Percentiles rank a stretch among this genome's conserved stretches.
Evolutionary conservation across 1,140 invertebrate species (phyloP).

Genomic region (Platyscapa corneri): DNA sequence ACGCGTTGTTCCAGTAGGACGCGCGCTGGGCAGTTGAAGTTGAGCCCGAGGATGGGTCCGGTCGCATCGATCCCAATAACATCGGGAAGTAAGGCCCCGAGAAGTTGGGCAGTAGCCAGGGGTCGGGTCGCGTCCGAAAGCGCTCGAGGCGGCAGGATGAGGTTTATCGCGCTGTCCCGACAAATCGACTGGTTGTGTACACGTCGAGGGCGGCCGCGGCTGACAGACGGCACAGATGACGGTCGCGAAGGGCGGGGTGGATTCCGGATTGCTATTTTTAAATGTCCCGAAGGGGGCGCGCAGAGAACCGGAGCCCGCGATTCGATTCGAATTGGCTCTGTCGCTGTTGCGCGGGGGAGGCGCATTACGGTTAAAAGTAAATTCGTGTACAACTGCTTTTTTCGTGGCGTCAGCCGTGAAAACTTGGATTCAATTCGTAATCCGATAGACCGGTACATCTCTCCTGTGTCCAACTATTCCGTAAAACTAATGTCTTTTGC

Average conservation of each 20-base stretch:
- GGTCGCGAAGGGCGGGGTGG: neutral
- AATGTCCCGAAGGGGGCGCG: neutral
- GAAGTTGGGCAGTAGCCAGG: no score
- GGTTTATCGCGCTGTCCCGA: constrained; percentile 8
- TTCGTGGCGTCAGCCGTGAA: neutral
- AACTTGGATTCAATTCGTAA: neutral
- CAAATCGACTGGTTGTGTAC: constrained; percentile 32
- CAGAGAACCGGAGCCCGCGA: neutral
- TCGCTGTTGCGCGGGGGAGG: neutral
- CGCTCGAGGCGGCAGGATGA: constrained; percentile 50
- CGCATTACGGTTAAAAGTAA: constrained; percentile 15
- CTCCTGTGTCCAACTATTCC: neutral
- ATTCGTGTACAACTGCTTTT: neutral
- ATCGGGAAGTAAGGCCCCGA: no score
- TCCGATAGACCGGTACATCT: neutral
- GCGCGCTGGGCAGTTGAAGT: no score
- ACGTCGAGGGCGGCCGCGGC: neutral
- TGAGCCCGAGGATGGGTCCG: no score
- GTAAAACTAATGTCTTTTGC: neutral
- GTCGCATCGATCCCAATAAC: no score
- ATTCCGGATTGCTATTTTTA: constrained; percentile 8
- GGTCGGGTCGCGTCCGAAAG: no score
- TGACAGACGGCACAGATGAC: neutral
- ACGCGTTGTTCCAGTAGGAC: no score
- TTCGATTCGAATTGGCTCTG: neutral